phyloP scores from a whole-genome alignment of 2,888 invertebrate genomes.

The Cephus spinipes region DNA sequence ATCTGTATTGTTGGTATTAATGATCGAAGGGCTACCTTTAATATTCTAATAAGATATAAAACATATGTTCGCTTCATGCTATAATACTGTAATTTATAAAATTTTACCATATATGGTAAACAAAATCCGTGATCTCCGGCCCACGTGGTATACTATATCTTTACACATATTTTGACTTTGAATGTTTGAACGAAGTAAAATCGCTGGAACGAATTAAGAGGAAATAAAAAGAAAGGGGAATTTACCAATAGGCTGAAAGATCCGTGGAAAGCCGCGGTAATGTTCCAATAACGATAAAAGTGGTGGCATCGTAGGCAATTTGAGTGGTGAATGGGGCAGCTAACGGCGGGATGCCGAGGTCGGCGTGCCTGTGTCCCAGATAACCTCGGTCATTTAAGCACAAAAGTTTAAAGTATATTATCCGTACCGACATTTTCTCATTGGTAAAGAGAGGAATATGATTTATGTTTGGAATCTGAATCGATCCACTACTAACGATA shows the following conservation, averaged over 20 bases:
- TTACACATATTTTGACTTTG: too few relatives aligned
- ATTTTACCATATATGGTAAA: too few relatives aligned
- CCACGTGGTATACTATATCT: too few relatives aligned
- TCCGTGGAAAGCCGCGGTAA: constrained; percentile 12
- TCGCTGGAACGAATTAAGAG: too few relatives aligned
- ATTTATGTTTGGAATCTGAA: constrained; percentile 36
- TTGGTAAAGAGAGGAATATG: constrained; percentile 22
- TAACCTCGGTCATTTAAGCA: constrained; percentile 35
- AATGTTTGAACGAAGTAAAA: too few relatives aligned
- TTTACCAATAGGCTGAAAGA: neutral
- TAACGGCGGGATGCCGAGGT: constrained; percentile 25
- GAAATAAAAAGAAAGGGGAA: neutral
- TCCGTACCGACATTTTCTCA: constrained; percentile 6
- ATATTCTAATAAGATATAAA: too few relatives aligned
- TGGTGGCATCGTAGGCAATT: constrained; percentile 7
- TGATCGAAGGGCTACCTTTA: too few relatives aligned
- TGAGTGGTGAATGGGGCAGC: constrained; percentile 19
- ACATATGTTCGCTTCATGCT: too few relatives aligned
- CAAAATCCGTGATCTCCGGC: too few relatives aligned
- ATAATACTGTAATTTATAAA: too few relatives aligned
- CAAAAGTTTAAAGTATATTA: constrained; percentile 35
- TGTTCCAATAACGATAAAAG: constrained; percentile 24
- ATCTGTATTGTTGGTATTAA: too few relatives aligned
- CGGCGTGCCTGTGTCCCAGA: constrained; percentile 27
- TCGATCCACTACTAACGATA: constrained; percentile 33